Conservation (phyloP, 2,797 vertebrate genomes). For the Cossypha polioptera region DNA sequence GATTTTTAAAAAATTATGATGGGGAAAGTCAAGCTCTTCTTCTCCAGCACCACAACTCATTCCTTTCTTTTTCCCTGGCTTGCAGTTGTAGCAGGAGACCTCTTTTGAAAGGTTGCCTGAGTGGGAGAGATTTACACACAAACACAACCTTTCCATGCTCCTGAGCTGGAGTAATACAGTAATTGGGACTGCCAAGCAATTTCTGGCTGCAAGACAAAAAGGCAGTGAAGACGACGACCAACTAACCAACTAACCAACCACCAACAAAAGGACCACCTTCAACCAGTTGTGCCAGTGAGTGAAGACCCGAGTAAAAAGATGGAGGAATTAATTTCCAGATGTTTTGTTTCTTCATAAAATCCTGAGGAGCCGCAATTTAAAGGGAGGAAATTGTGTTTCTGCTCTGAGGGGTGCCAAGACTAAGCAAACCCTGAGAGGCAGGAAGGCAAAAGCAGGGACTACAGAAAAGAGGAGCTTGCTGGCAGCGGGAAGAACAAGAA, state of each 20-base stretch:
- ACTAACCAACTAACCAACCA: not conserved
- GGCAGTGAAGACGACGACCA: not conserved
- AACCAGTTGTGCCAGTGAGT: not conserved
- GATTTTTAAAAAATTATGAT: constrained; percentile 25
- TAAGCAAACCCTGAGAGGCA: not conserved
- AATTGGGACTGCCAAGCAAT: not conserved
- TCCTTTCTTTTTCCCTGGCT: constrained; percentile 45
- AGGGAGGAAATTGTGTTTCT: not conserved
- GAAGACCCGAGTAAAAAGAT: not conserved
- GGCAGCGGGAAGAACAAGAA: not conserved
- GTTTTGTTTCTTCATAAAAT: not conserved
- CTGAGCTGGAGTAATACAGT: constrained; percentile 23
- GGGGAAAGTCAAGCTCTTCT: constrained; percentile 50
- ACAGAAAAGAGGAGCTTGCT: not conserved
- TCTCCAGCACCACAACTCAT: not conserved
- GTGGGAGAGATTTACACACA: constrained; percentile 52
- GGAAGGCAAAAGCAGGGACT: not conserved
- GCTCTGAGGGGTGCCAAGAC: not conserved
- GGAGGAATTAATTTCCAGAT: not conserved
- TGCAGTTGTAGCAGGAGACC: constrained; percentile 39
- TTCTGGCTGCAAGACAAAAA: not conserved
- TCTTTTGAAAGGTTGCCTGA: constrained; percentile 62
- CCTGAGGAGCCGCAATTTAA: not conserved
- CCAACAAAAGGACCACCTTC: not conserved
- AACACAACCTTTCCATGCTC: constrained; percentile 30